Evolutionary conservation across 2,888 invertebrate genomes (phyloP), one percentile per base, ranked within the genome.

Genomic region (Cheilosia impressa): DNA sequence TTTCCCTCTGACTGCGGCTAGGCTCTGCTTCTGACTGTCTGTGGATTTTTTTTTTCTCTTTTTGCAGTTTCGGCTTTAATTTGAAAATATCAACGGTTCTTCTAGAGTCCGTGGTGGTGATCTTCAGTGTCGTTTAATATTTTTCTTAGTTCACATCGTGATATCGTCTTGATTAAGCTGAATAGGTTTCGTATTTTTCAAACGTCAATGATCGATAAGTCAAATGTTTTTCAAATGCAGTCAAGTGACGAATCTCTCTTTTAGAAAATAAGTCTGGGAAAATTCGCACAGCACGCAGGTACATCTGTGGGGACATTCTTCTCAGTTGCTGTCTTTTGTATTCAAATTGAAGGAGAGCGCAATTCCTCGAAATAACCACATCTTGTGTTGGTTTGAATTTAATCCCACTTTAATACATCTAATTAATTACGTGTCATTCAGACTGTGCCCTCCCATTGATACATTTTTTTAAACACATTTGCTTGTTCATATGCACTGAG

Each of bases 351-450:
- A 81, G 57, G 17, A 66, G 81, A 68, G 76, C 72, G 81, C 50
- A 50, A 73, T 81, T 81, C 57, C 72, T 81, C 57, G 76, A 66
- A 76, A 80, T 47, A 60, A 66, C 71, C 72, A 66, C 76, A 50
- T 73, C 52, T 72, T 71, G 66, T 79, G 65, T 79, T 75, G 55
- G 72, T 76, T 87, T 79, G 82, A 78, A 78, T 87, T 87, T 88
- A 88, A 89, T 88, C 87, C 88, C 75, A 55, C 87, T 88, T 88
- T 88, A 88, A 88, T 88, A 88, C 84, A 53, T 68, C 83, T 89
- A 89, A 89, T 89, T 89, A 89, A 89, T 89, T 88, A 88, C 79
- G 80, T 88, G 88, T 87, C 89, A 89, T 87, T 87, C 73, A 60
- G 72, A 83, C 87, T 65, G 76, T 82, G 81, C 87, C 85, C 87